Evolutionary conservation across 2,888 invertebrate genomes (phyloP).

Genomic region (Dusona sp.): DNA sequence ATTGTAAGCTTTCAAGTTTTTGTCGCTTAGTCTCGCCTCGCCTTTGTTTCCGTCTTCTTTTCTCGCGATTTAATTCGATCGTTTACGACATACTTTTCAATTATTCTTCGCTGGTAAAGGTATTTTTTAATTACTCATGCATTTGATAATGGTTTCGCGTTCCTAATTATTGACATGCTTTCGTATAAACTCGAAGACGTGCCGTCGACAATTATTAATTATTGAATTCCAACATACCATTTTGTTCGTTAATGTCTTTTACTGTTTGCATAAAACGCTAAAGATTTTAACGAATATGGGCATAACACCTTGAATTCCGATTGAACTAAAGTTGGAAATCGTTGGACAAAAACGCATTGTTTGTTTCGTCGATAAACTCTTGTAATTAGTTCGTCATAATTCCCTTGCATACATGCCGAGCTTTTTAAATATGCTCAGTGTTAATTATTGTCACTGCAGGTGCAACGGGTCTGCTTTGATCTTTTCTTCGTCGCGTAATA

Average conservation of each 20-base stretch:
- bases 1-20: conserved; percentile 66
- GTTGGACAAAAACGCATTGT: conserved; percentile 12
- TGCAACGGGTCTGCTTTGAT: conserved; percentile 27
- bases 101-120: conserved; percentile 31
- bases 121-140: conserved; percentile 56
- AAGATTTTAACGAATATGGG: not conserved
- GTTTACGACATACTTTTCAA: conserved; percentile 26
- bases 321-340: not conserved
- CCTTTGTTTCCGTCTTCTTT: conserved; percentile 37
- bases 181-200: conserved; percentile 23
- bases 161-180: not conserved
- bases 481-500: conserved; percentile 24
- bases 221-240: not conserved
- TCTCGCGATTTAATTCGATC: conserved; percentile 36
- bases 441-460: conserved; percentile 29
- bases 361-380: conserved; percentile 14
- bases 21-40: conserved; percentile 43
- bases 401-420: not conserved
- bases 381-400: conserved; percentile 30
- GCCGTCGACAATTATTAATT: conserved; percentile 14
- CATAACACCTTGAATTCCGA: conserved; percentile 6
- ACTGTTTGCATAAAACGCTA: not conserved
- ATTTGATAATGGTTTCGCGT: conserved; percentile 2
- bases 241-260: not conserved
- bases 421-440: not conserved